Evolutionary conservation across 2,888 invertebrate species (phyloP), one percentile per base, ranked within the genome.

Genomic region (Phyto melanocephala): DNA sequence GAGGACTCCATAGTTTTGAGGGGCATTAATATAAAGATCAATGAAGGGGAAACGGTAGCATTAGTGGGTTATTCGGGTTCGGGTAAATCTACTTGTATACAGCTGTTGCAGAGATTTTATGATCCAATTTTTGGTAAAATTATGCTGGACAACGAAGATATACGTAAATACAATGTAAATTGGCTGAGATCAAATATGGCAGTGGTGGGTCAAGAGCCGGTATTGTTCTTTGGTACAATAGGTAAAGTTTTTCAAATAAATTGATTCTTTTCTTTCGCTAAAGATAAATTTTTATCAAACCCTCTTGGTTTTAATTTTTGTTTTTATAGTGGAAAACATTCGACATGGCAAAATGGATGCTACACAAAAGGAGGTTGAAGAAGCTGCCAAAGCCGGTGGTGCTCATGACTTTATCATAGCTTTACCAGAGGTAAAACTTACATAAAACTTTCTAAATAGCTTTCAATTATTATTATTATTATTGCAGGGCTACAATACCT

Each of bases 191-290:
- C 93, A 28, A 95, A 96, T 88, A 95, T 97, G 83, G 97, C 96
- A 0, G 94, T 97, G 2, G 97, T 98, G 13, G 96, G 96, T 0
- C 97, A 98, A 89, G 97, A 98, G 85, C 97, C 97, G 0, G 95
- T 96, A 4, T 92, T 98, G 8, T 97, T 98, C 90, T 94, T 95
- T 86, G 95, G 95, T 4, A 94, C 94, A 24, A 96, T 98, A 80
- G 87, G 89, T 89, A 82, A n/a, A 63, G 62, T 20, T 47, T 13
- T 40, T 8, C 10, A 20, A 7, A 35, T 2, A 13, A 45, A 2
- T 17, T 45, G 6, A 40, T 13, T 13, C 5, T 22, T 40, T 22
- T 40, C 20, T 20, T 13, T n/a, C 15, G n/a, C 13, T 11, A 13
- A 11, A 13, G 40, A 40, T 11, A 13, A 2, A 40, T 42, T 1